Percentiles rank a stretch among this genome's conserved stretches.
phyloP scores from a whole-genome alignment of 2,797 vertebrate species.

The Sebastes itinus region DNA sequence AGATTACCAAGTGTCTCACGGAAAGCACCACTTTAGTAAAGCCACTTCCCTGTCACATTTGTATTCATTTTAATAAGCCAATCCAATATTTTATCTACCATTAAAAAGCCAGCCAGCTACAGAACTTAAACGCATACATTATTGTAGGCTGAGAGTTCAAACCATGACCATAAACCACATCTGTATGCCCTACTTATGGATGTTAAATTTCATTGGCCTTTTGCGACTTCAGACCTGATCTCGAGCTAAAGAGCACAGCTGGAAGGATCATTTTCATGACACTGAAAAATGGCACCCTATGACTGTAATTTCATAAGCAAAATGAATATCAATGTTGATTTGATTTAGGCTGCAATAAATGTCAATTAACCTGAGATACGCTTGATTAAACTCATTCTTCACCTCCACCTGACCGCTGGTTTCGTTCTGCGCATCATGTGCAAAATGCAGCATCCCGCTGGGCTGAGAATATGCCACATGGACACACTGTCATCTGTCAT shows the following conservation, averaged over 20 bases:
- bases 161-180: neutral
- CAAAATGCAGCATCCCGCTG: constrained; percentile 2
- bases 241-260: neutral
- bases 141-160: neutral
- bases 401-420: constrained; percentile 28
- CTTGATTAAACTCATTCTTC: constrained; percentile 67
- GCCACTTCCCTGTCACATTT: constrained; percentile 18
- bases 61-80: constrained; percentile 25
- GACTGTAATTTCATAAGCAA: constrained; percentile 47
- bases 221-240: neutral
- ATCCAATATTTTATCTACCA: neutral
- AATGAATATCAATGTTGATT: constrained; percentile 62
- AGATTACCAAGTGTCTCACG: constrained; percentile 23
- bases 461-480: constrained; percentile 15
- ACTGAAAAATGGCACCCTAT: constrained; percentile 28
- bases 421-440: neutral
- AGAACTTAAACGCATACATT: neutral
- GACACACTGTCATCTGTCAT: constrained; percentile 2
- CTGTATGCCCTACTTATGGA: neutral
- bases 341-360: constrained; percentile 58
- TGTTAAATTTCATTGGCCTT: neutral
- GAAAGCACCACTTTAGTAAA: constrained; percentile 18
- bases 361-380: constrained; percentile 49
- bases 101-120: neutral
- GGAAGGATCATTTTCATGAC: neutral